phyloP scores from a whole-genome alignment of 2,113 vertebrate genomes.

The Istiophorus platypterus region DNA sequence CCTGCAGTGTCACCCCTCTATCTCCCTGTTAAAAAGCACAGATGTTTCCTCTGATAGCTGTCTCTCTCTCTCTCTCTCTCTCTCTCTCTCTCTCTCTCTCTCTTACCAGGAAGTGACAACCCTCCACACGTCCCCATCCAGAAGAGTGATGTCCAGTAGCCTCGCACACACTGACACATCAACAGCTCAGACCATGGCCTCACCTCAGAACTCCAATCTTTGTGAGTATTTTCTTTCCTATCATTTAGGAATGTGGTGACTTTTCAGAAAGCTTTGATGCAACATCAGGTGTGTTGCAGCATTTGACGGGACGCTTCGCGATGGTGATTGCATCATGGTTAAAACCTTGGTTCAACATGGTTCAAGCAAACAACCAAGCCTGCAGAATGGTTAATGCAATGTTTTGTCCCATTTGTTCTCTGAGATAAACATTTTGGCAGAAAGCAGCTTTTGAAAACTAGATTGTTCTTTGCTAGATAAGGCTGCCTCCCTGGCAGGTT shows the following conservation, averaged over 20 bases:
- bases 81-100: conserved; percentile 37
- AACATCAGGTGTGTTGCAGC: not conserved
- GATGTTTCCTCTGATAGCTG: conserved; percentile 72
- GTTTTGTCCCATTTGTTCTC: conserved; percentile 59
- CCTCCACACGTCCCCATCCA: conserved; percentile 48
- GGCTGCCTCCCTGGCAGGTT: conserved; percentile 54
- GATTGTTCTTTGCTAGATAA: conserved; percentile 74
- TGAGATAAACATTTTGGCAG: conserved; percentile 69
- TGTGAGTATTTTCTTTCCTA: conserved; percentile 66
- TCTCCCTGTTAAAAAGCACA: conserved; percentile 49
- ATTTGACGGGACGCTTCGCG: not conserved
- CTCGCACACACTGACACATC: conserved; percentile 22
- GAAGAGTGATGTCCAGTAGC: conserved; percentile 32
- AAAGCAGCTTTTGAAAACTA: conserved; percentile 57
- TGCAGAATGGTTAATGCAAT: conserved; percentile 43
- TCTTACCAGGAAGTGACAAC: conserved; percentile 75
- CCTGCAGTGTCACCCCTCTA: conserved; percentile 11
- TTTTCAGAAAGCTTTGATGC: conserved; percentile 12
- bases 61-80: conserved; percentile 34
- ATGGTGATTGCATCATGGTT: conserved; percentile 53
- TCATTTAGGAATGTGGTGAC: not conserved
- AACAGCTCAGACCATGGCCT: conserved; percentile 55
- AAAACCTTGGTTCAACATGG: no score
- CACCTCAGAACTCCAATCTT: conserved; percentile 22
- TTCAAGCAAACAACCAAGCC: conserved; percentile 25